Evolutionary conservation across 2,797 vertebrate species (phyloP), one percentile per base, ranked within the genome.

Genomic region (Cyclopterus lumpus): DNA sequence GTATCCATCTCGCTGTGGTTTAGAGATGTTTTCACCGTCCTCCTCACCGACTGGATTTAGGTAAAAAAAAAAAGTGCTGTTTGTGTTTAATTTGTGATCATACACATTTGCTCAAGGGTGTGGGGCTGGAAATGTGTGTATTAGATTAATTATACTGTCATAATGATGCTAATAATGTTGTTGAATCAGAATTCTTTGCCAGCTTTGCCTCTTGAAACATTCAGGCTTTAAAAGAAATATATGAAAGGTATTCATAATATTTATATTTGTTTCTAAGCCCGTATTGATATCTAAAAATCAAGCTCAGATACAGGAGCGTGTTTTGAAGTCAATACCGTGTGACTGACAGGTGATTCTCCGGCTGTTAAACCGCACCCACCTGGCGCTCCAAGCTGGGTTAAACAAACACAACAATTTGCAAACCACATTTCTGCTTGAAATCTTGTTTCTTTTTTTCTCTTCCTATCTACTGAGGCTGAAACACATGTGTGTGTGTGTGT

Each of bases 401-500:
- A 86, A 72, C 79, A 81, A 82, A 82, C 75, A 59, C 67, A 73
- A 22, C 89, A 5, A 22, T 89, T 90, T 81, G 40, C 58, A 48
- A 36, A 71, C 55, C 58, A 87, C 90, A 92, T 84, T 86, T 89
- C 91, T 93, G 59, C 67, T 40, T 42, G 44, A 55, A 71, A 72
- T 67, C 3, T 8, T 54, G 20, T 26, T 53, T 53, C 10, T 53
- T 22, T n/a, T 4, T 11, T 14, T 4, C 28, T 73, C 62, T 94
- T 95, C 94, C 89, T 88, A 90, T 76, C 92, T 83, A 87, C 85
- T 91, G 60, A 92, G 82, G 82, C 86, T 92, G 93, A 93, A 95
- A 95, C 76, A 51, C 38, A 40, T 14, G 12, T 16, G 7, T 42
- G 40, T 42, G 11, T 42, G 40, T 44, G 44, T 46, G 48, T 24